Conservation (phyloP, 1,140 invertebrate species). For the Trinorchestia longiramus region DNA sequence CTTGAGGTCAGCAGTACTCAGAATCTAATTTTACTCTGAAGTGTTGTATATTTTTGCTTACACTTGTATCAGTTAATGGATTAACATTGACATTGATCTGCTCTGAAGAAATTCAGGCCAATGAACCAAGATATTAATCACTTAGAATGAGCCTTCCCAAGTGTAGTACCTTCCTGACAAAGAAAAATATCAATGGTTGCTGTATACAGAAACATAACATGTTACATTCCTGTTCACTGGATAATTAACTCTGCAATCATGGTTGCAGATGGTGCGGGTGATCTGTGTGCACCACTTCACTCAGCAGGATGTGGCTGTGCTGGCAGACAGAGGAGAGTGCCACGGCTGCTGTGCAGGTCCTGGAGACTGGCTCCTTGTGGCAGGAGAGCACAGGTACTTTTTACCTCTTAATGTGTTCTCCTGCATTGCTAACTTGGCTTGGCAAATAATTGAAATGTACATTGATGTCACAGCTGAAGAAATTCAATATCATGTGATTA, state of each 20-base stretch:
- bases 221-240: not conserved
- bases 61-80: too few species aligned
- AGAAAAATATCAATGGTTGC: not conserved
- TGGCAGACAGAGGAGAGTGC: slow-evolving; percentile 76
- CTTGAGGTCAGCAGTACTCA: too few species aligned
- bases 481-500: too few species aligned
- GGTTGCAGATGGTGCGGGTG: slow-evolving; percentile 76
- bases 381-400: slow-evolving; percentile 72
- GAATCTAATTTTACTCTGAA: too few species aligned
- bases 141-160: not conserved
- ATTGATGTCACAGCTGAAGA: too few species aligned
- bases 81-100: not conserved
- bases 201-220: not conserved
- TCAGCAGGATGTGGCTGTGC: slow-evolving; percentile 76
- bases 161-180: not conserved
- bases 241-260: not conserved
- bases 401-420: not conserved
- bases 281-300: slow-evolving; percentile 80
- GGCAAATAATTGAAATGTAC: too few species aligned
- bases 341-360: slow-evolving; percentile 65
- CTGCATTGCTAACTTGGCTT: too few species aligned
- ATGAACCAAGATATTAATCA: not conserved
- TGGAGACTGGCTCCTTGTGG: slow-evolving; percentile 72
- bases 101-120: not conserved
- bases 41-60: too few species aligned